Percentiles rank a stretch among this genome's conserved stretches.
These are phyloP conservation scores for Laupala kohalensis DNA, from an alignment of 1,140 invertebrate genomes.

Conservation along the genomic window DNA sequence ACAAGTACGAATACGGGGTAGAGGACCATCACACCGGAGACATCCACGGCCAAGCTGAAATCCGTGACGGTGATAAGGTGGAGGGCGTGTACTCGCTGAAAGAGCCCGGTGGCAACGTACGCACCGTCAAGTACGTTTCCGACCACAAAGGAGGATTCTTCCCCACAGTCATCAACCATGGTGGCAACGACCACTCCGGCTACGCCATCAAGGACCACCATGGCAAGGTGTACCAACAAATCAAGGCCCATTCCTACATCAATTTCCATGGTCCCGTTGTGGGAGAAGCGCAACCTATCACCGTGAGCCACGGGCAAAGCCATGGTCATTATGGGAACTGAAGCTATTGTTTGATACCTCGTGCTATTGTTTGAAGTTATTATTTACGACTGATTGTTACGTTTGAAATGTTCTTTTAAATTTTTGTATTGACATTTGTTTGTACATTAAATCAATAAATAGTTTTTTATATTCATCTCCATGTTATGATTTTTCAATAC, in stretches of 20 bases:
- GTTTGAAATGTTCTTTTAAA: no score
- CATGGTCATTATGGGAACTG: background rate
- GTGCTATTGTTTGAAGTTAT: no score
- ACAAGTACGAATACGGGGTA: slow-evolving; percentile 54
- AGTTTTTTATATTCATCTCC: no score
- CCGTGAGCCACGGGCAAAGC: background rate
- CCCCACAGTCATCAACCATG: slow-evolving; percentile 10
- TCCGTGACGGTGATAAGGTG: slow-evolving; percentile 39
- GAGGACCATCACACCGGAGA: slow-evolving; percentile 53
- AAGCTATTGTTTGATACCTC: no score
- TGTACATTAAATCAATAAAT: no score
- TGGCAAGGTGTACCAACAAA: background rate
- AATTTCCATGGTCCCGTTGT: slow-evolving; percentile 31
- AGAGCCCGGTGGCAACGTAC: slow-evolving; percentile 18
- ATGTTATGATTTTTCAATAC: no score
- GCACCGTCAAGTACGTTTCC: slow-evolving; percentile 20
- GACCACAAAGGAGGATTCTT: slow-evolving; percentile 26
- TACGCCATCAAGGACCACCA: background rate
- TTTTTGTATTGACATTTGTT: no score
- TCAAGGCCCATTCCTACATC: slow-evolving; percentile 30
- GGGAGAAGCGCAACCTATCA: slow-evolving; percentile 25
- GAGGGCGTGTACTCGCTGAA: slow-evolving; percentile 30
- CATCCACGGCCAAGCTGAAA: slow-evolving; percentile 44
- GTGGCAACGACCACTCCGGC: slow-evolving; percentile 9
- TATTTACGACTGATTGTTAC: no score